Conservation (phyloP, 64 coral and sea anemone genomes). For the Stichodactyla mertensii region DNA sequence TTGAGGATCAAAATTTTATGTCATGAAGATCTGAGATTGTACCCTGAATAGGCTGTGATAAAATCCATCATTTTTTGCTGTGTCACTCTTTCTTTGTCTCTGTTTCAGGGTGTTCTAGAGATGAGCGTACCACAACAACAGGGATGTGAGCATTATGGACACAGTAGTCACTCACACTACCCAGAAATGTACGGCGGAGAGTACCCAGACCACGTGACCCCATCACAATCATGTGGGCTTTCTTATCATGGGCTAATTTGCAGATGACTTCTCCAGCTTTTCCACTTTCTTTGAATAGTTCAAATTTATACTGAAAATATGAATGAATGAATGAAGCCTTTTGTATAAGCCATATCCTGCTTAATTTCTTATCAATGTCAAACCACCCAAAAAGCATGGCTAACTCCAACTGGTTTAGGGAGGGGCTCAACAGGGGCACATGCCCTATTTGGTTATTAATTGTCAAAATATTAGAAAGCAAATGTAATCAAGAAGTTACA, state of each 20-base stretch:
- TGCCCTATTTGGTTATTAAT: too few species aligned
- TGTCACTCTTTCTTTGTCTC: not conserved
- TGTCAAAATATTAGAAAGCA: too few species aligned
- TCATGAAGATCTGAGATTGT: too few species aligned
- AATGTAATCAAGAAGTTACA: too few species aligned
- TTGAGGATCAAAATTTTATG: too few species aligned
- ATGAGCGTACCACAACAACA: conserved; percentile 45
- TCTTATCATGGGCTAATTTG: conserved; percentile 52
- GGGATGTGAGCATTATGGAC: conserved; percentile 64
- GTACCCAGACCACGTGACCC: conserved; percentile 62
- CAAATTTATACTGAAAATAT: conserved; percentile 52
- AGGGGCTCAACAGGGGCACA: too few species aligned
- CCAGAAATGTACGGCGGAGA: conserved; percentile 65
- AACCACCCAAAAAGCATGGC: too few species aligned
- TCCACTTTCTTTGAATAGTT: conserved; percentile 65
- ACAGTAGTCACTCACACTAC: conserved; percentile 69
- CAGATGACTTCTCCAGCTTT: conserved; percentile 68
- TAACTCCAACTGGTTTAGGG: too few species aligned
- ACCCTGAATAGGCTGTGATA: too few species aligned
- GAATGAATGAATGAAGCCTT: not conserved
- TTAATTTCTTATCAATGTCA: too few species aligned
- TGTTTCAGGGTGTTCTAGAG: not conserved
- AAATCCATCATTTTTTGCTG: too few species aligned
- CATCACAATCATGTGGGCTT: conserved; percentile 41
- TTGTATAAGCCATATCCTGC: too few species aligned